Base-by-base conservation (phyloP, 2,113 vertebrate genomes). In the Eira barbara region DNA sequence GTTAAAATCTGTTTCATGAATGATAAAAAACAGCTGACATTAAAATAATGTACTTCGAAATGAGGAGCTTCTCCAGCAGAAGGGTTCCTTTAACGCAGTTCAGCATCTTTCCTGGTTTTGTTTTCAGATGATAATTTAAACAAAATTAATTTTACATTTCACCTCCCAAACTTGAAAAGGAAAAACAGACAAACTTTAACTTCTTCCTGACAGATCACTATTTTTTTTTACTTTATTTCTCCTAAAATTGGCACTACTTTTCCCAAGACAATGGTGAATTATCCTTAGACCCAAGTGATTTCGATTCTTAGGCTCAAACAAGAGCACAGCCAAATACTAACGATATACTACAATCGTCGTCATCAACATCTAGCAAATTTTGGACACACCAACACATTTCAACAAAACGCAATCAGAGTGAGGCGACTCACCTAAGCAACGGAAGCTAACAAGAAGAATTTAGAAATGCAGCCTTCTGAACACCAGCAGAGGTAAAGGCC, bases 201-300 rank as follows among this genome's bases (percentile, higher is more conserved):
- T 85, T 95, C 69, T 90, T 91, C 59, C 34, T 17, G 55, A 42
- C 83, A 73, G 31, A 69, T 18, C 45, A 57, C 31, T 82, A 25
- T 36, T 55, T 31, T 59, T 59, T 59, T 61, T 61, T 61, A 45
- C 57, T 71, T 78, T 27, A 63, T 89, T 42, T 63, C 89, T 85
- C n/a, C 63, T 92, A 67, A 90, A 69, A 59, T 10, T 17, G 74
- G 47, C 23, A 18, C 25, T 18, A 31, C 29, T 42, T 47, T 47
- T 1, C 27, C 42, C 27, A 47, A 74, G 73, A 45, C 42, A 74
- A 47, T 1, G 45, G 42, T 31, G 42, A 78, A 91, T 97, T 96
- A 98, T 94, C 98, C 97, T 97, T 96, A 87, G 97, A 97, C 97
- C 93, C 87, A 79, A 97, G 96, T 31, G 95, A 96, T 76, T 96